A percentile compares a stretch with the other conserved stretches of the same genome.
These are phyloP conservation scores for Mormoops blainvillei DNA, from an alignment of 2,113 vertebrate species.

Conservation along the genomic window DNA sequence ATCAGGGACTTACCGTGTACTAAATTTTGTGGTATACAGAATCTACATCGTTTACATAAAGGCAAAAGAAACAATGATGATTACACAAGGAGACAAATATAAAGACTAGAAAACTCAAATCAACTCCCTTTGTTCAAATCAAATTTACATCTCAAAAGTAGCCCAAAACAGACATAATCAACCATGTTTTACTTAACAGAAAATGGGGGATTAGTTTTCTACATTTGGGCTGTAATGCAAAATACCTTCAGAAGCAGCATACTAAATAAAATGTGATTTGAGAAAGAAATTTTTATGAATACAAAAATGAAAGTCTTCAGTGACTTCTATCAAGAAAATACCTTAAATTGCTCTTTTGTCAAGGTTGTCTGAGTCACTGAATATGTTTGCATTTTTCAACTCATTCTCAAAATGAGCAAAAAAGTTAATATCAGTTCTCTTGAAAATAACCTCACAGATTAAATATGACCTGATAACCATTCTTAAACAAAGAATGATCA, in stretches of 20 bases:
- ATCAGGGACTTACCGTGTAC: neutral
- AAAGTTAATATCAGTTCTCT: neutral
- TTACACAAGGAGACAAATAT: constrained; percentile 51
- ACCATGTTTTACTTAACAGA: constrained; percentile 49
- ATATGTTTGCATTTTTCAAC: constrained; percentile 1
- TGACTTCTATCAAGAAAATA: constrained; percentile 32
- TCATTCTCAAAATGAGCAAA: constrained; percentile 20
- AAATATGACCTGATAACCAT: neutral
- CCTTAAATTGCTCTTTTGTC: constrained; percentile 21
- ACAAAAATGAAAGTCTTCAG: neutral
- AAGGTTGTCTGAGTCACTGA: constrained; percentile 16
- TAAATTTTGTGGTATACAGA: neutral
- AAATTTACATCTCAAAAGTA: constrained; percentile 71
- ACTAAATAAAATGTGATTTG: constrained; percentile 47
- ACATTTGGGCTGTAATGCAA: constrained; percentile 32
- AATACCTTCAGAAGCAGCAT: constrained; percentile 50
- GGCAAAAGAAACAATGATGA: constrained; percentile 44
- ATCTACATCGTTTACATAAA: constrained; percentile 42
- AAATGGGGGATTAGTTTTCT: constrained; percentile 5
- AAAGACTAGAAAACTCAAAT: constrained; percentile 64
- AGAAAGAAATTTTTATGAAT: constrained; percentile 31
- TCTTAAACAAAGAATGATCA: neutral
- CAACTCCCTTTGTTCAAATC: constrained; percentile 59
- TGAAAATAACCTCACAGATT: neutral
- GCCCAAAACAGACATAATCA: constrained; percentile 64